Conservation (phyloP, 2,113 vertebrate genomes). For the Tetrax tetrax region DNA sequence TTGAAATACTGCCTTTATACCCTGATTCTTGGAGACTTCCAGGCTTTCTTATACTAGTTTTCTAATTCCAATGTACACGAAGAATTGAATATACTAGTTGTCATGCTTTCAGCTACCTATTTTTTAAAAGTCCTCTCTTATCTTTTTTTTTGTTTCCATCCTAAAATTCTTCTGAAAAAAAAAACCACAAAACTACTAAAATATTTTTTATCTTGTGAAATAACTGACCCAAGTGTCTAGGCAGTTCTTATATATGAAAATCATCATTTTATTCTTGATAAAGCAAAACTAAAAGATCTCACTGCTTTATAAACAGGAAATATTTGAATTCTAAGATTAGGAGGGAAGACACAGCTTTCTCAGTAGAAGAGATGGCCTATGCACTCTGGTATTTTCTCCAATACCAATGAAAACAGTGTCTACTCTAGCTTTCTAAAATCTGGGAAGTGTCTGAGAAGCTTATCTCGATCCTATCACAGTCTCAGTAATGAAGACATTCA, state of each 20-base stretch:
- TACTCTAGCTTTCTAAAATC: background rate
- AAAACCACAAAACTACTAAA: background rate
- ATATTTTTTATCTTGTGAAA: background rate
- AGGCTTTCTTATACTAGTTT: background rate
- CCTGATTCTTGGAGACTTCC: background rate
- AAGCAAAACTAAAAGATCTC: background rate
- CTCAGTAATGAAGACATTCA: background rate
- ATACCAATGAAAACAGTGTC: background rate
- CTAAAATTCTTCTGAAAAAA: background rate
- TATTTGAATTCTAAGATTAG: background rate
- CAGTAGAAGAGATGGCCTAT: background rate
- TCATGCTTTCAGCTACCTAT: background rate
- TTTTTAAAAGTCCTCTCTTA: background rate
- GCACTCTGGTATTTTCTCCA: background rate
- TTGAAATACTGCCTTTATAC: background rate
- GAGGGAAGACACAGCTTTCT: background rate
- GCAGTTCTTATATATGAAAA: background rate
- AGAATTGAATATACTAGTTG: background rate
- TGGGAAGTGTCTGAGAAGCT: background rate
- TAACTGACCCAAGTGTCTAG: background rate
- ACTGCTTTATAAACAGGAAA: background rate
- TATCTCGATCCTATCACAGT: background rate
- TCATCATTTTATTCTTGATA: background rate
- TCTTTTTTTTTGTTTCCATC: background rate
- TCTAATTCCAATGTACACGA: background rate